Conservation (phyloP, 2,797 vertebrate genomes). For the Pseudochaenichthys georgianus region DNA sequence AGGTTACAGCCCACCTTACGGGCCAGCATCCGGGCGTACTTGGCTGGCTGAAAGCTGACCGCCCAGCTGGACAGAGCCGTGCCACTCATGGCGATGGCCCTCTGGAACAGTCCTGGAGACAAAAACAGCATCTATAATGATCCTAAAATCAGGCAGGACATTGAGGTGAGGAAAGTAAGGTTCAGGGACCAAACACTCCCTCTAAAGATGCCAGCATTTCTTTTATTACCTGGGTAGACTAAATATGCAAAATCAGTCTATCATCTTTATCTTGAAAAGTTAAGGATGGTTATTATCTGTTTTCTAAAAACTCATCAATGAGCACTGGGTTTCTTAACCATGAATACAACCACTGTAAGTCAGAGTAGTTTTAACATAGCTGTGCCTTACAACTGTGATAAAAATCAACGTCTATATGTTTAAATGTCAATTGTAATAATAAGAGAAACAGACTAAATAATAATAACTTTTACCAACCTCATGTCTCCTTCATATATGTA, state of each 20-base stretch:
- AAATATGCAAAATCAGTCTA: not conserved
- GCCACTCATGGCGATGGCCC: slow-evolving; percentile 98
- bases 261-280: not conserved
- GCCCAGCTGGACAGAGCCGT: slow-evolving; percentile 99
- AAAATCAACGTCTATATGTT: too few species aligned
- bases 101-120: slow-evolving; percentile 94
- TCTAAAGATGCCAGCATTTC: not conserved
- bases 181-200: not conserved
- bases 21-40: slow-evolving; percentile 97
- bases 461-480: too few species aligned
- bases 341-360: too few species aligned
- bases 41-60: slow-evolving; percentile 98
- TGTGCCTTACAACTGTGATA: too few species aligned
- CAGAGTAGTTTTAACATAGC: too few species aligned
- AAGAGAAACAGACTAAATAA: too few species aligned
- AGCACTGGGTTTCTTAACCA: too few species aligned
- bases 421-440: too few species aligned
- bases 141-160: not conserved
- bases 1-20: slow-evolving; percentile 98
- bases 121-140: not conserved
- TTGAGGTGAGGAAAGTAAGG: not conserved
- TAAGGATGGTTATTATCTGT: too few species aligned
- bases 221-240: not conserved
- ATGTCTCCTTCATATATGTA: too few species aligned
- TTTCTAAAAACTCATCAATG: too few species aligned